Conservation (phyloP, 30 jellyfish, hydroid and myxozoan genomes). For the Hydra vulgaris region DNA sequence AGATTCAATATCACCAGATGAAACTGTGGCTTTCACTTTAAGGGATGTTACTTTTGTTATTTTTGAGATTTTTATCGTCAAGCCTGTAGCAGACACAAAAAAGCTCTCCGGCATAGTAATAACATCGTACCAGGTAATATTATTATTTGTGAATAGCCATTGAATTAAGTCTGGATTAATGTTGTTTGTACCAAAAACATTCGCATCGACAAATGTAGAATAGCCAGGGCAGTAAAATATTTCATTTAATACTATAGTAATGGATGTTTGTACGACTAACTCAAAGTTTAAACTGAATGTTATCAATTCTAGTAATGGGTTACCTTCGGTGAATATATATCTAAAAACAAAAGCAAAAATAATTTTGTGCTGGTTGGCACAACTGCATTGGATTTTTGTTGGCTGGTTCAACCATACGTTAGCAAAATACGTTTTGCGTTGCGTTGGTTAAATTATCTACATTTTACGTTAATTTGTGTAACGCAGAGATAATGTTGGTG, state of each 20-base stretch:
- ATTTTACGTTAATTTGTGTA: too few species aligned
- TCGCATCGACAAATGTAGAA: neutral
- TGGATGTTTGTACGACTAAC: neutral
- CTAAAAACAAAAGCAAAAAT: conserved; percentile 3
- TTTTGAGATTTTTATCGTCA: neutral
- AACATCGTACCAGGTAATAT: neutral
- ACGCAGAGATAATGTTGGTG: too few species aligned
- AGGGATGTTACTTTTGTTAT: neutral
- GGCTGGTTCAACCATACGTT: too few species aligned
- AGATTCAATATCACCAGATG: neutral
- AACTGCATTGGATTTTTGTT: too few species aligned
- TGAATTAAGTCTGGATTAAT: neutral
- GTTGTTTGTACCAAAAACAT: conserved; percentile 1
- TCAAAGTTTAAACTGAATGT: neutral
- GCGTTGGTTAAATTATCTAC: too few species aligned
- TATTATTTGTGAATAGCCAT: conserved; percentile 2
- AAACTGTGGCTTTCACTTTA: neutral
- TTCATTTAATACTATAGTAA: neutral
- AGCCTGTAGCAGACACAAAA: neutral
- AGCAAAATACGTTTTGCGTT: too few species aligned
- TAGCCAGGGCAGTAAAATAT: conserved; percentile 11
- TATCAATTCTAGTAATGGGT: neutral
- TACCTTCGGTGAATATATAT: conserved; percentile 6
- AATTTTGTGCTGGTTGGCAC: too few species aligned
- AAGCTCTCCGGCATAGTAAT: neutral